Conservation (phyloP, 23 tunicate species). For the Diplosoma virens region DNA sequence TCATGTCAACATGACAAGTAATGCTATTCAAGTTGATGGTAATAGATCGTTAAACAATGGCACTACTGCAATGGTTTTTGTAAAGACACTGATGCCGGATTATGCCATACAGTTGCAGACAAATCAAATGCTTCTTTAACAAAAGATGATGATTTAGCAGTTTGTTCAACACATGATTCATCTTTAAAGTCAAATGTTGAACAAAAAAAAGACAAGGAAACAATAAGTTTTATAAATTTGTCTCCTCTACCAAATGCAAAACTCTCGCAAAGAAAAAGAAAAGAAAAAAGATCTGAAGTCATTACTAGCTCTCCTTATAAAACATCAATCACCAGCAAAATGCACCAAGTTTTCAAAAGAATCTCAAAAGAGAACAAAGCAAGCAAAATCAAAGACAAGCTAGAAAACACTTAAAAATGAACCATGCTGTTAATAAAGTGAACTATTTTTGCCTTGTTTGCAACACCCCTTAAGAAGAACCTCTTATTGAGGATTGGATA, state of each 20-base stretch:
- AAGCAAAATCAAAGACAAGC: neutral
- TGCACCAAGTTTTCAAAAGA: neutral
- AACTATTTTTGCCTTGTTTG: slow-evolving; percentile 8
- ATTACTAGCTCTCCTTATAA: slow-evolving; percentile 21
- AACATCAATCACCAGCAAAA: neutral
- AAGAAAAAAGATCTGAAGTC: slow-evolving; percentile 4
- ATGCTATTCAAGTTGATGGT: neutral
- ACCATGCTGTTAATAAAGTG: neutral
- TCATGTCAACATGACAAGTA: neutral
- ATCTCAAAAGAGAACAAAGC: neutral
- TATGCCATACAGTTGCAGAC: slow-evolving; percentile 8
- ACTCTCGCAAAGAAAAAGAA: slow-evolving; percentile 3
- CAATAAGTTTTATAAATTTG: neutral
- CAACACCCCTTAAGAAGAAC: neutral
- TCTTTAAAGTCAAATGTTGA: neutral
- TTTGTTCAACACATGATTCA: neutral
- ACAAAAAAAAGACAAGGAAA: neutral
- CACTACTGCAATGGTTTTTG: neutral
- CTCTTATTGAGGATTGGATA: slow-evolving; percentile 20
- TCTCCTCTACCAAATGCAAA: slow-evolving; percentile 17
- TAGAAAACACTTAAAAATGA: neutral
- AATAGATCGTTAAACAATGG: neutral
- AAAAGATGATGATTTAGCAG: neutral
- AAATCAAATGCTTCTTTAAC: neutral
- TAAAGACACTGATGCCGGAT: neutral